Percentiles rank a stretch among this genome's conserved stretches.
phyloP scores from a whole-genome alignment of 1,140 invertebrate species.

The Glossosoma conforme region DNA sequence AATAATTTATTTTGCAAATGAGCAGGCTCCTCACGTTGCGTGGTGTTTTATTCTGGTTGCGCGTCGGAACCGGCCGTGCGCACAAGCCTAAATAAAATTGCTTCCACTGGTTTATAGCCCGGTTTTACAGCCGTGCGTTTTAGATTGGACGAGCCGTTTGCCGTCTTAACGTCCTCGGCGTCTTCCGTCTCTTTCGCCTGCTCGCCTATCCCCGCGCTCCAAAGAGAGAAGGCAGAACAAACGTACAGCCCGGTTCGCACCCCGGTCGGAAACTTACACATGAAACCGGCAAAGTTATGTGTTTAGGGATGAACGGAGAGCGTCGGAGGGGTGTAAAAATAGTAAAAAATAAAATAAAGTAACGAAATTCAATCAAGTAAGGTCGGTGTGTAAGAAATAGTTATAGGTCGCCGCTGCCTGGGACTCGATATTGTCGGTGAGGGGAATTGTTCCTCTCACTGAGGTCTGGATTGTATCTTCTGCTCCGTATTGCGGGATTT shows the following conservation, averaged over 20 bases:
- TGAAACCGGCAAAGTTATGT: constrained; percentile 25
- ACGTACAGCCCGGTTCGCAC: neutral
- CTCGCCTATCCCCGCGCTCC: neutral
- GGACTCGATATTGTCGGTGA: neutral
- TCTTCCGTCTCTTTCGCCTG: constrained; percentile 4
- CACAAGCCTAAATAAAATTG: constrained; percentile 26
- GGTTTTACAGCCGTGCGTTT: constrained; percentile 30
- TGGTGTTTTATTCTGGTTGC: constrained; percentile 18
- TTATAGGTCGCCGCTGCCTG: neutral
- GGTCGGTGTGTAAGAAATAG: constrained; percentile 14
- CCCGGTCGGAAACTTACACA: constrained; percentile 5
- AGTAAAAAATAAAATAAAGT: constrained; percentile 26
- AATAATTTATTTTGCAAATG: constrained; percentile 9
- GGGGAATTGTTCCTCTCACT: neutral
- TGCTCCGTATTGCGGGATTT: too few relatives aligned
- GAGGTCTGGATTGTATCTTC: too few relatives aligned
- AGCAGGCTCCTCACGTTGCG: constrained; percentile 22
- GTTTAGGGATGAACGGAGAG: constrained; percentile 19
- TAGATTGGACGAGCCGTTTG: constrained; percentile 26
- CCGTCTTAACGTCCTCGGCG: neutral
- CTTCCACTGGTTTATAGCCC: constrained; percentile 28
- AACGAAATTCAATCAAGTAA: constrained; percentile 22
- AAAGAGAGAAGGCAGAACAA: neutral
- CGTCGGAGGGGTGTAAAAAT: constrained; percentile 21
- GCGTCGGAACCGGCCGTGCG: constrained; percentile 5